A percentile compares a stretch with the other conserved stretches of the same genome.
Evolutionary conservation across 2,113 vertebrate genomes (phyloP).

Genomic region (human): GRCh38 chr14:46650501-46651000

Average conservation of each 20-base stretch:
- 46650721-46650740: neutral
- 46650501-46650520: neutral
- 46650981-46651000: neutral
- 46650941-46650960: neutral
- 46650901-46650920: neutral
- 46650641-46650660: neutral
- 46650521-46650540: constrained; percentile 15
- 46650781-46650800: neutral
- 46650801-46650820: neutral
- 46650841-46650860: neutral
- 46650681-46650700: neutral
- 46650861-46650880: neutral
- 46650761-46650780: neutral
- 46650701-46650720: neutral
- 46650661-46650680: neutral
- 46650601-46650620: neutral
- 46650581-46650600: constrained; percentile 10
- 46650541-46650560: neutral
- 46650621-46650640: neutral
- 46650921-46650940: neutral
- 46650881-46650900: neutral
- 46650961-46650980: neutral
- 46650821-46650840: neutral
- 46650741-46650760: neutral
- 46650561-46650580: neutral